Evolutionary conservation across 2,888 invertebrate species (phyloP), one percentile per base, ranked within the genome.

Genomic region (Polydrusus pterygomalis): DNA sequence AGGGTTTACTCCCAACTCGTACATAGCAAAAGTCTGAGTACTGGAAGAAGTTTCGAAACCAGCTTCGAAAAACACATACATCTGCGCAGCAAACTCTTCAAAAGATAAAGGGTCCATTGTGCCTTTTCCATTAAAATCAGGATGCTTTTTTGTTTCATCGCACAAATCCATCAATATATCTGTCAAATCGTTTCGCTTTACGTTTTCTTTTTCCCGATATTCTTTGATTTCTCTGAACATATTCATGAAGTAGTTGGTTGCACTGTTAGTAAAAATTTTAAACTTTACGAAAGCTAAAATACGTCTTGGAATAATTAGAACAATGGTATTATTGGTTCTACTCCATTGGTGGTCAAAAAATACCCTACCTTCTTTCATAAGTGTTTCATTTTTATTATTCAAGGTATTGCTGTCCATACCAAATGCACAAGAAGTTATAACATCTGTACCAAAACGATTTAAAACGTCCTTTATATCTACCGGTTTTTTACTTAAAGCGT

Each of bases 361-460:
- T n/a, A 34, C 18, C 40, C 78, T 81, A 8, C 78, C 80, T 30
- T 82, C 80, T 43, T 79, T 62, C 54, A 81, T 18, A 81, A 92
- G 90, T 38, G 79, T 80, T 0, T 89, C 87, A 74, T 90, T 87
- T 0, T 89, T 85, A 81, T 89, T 87, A 54, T 88, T 87, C 49
- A 91, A 88, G 17, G 90, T 89, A 78, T 91, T 89, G 77, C 89
- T 89, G 76, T 91, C 90, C 9, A 92, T 87, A 15, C 91, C 92
- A 81, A 92, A 91, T 13, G 90, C 91, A 70, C 77, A 89, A 10
- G 75, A 54, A 13, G 49, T 65, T 15, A 64, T 63, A 11, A 77
- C 17, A 43, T 77, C 73, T 88, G 5, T 89, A 89, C 47, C 47
- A 45, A 77, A 77, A 51, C 65, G 38, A 73, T 25, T 73, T 88